Conservation (phyloP, 1,140 invertebrate genomes). For the Bombus terrestris region DNA sequence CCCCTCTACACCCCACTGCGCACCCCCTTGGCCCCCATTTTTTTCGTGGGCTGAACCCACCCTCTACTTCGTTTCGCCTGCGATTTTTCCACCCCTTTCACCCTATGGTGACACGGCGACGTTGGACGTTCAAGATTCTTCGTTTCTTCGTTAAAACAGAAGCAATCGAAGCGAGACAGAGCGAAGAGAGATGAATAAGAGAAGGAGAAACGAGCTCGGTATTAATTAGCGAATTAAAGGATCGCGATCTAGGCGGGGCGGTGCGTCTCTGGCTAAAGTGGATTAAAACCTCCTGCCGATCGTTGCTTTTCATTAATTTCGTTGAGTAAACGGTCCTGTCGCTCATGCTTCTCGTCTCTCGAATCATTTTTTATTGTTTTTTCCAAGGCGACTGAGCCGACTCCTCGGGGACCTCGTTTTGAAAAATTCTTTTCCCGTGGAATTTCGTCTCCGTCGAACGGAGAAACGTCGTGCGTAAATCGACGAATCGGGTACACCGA, state of each 20-base stretch:
- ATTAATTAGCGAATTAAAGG: constrained; percentile 81
- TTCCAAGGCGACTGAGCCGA: constrained; percentile 7
- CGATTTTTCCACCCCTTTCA: constrained; percentile 50
- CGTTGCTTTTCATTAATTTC: constrained; percentile 69
- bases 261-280: constrained; percentile 60
- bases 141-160: constrained; percentile 69
- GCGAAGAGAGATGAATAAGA: neutral
- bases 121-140: constrained; percentile 66
- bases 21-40: neutral
- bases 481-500: neutral
- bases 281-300: constrained; percentile 71
- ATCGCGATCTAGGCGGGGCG: constrained; percentile 61
- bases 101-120: constrained; percentile 27
- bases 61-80: constrained; percentile 20
- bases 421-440: neutral
- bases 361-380: constrained; percentile 20
- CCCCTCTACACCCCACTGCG: neutral
- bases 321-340: constrained; percentile 63
- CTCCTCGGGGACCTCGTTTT: neutral
- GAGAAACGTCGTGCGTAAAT: neutral
- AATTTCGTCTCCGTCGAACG: neutral
- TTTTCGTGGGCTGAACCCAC: constrained; percentile 26
- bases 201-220: constrained; percentile 50
- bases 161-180: constrained; percentile 1
- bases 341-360: neutral